Evolutionary conservation across 2,888 invertebrate species (phyloP), one percentile per base, ranked within the genome.

Genomic region (Phaonia tiefii): DNA sequence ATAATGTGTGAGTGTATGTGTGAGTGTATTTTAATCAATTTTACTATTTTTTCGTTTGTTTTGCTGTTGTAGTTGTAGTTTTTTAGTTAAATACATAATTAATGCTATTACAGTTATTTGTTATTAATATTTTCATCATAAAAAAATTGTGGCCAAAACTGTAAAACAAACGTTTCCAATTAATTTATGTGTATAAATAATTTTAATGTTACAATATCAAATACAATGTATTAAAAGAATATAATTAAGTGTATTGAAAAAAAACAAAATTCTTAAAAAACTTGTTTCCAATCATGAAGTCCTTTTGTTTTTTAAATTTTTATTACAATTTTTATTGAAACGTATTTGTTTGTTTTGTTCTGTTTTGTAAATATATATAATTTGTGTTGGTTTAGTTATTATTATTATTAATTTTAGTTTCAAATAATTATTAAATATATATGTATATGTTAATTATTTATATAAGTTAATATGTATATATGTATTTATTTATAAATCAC

Each of bases 401-500:
- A 11, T 66, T 46, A 37, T 66, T 66, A 44, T 22, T 63, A 39
- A 42, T 63, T 39, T 65, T 51, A 67, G 70, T 71, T 75, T 78
- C 72, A 81, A 78, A 81, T 81, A 81, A 78, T 75, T 78, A 69
- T 81, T 72, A 77, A 75, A 75, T 80, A 76, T 80, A 31, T 31
- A 31, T 31, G 8, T 51, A 22, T 51, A 20, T 51, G 51, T 49
- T 63, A 74, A 51, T 80, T 71, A 73, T 81, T 73, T 82, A 77
- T 82, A 75, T 75, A 77, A 72, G 70, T 80, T 72, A 75, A 75
- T 82, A 77, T 82, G 58, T 82, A 75, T 82, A 63, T 82, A 82
- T 75, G 37, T 79, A 76, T 79, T 79, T 77, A 77, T 75, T 81
- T 80, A 82, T 79, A 82, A 82, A 80, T 82, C 82, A 82, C 82